Percentiles rank a stretch among this genome's conserved stretches.
These are phyloP conservation scores for Lerista edwardsae DNA, from an alignment of 2,797 vertebrate genomes.

Conservation along the genomic window DNA sequence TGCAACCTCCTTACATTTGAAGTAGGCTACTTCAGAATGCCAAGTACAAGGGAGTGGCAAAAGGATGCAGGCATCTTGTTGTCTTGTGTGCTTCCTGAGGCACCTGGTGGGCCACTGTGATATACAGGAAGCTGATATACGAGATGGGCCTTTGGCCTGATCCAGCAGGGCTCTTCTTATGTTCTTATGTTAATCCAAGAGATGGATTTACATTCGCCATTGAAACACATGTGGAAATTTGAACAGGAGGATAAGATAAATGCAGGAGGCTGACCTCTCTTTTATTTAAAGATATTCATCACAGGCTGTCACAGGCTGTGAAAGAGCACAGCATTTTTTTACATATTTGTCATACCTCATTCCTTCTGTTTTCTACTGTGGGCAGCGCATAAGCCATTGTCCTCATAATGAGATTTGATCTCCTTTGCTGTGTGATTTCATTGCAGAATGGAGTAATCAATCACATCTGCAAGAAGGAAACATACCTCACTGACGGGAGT, in stretches of 20 bases:
- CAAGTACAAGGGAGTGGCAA: no score
- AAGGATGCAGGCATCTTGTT: no score
- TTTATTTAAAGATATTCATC: slow-evolving; percentile 61
- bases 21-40: no score
- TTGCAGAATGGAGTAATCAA: slow-evolving; percentile 43
- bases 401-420: slow-evolving; percentile 48
- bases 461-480: slow-evolving; percentile 36
- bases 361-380: slow-evolving; percentile 9
- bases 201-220: not conserved
- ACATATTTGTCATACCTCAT: slow-evolving; percentile 49
- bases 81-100: no score
- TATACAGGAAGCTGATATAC: no score
- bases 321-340: slow-evolving; percentile 37
- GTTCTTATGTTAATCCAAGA: no score
- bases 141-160: no score
- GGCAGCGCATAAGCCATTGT: slow-evolving; percentile 39
- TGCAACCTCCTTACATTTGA: no score
- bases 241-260: slow-evolving; percentile 60
- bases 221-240: slow-evolving; percentile 59
- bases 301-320: slow-evolving; percentile 40
- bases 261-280: slow-evolving; percentile 30
- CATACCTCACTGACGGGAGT: not conserved
- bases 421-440: slow-evolving; percentile 45
- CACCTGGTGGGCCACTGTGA: no score
- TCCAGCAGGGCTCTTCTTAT: no score